These are phyloP conservation scores for Diachasma alloeum DNA, from an alignment of 1,140 invertebrate species.

Conservation along the genomic window DNA sequence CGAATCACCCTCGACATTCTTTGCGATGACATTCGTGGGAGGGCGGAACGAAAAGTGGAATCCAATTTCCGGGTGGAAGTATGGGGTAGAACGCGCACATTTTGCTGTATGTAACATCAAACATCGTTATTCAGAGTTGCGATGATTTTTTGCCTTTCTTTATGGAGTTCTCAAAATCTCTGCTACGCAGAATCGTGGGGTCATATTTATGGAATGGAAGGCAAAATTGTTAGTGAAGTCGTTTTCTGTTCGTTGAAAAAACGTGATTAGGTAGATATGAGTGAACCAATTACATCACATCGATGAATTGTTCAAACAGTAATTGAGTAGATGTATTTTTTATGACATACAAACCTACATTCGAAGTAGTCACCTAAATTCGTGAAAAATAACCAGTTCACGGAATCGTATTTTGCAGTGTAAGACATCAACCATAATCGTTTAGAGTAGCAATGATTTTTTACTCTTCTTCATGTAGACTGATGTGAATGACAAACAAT, in stretches of 20 bases:
- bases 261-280: too few species aligned
- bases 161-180: background rate
- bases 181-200: background rate
- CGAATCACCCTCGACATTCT: background rate
- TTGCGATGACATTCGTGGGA: conserved; percentile 3
- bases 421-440: background rate
- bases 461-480: too few species aligned
- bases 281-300: too few species aligned
- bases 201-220: too few species aligned
- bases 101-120: background rate
- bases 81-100: background rate
- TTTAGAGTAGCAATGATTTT: background rate
- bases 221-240: too few species aligned
- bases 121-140: background rate
- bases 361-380: too few species aligned
- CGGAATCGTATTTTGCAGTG: conserved; percentile 2
- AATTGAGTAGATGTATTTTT: too few species aligned
- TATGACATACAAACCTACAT: too few species aligned
- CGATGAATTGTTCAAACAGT: too few species aligned
- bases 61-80: background rate
- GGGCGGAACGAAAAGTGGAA: conserved; percentile 7
- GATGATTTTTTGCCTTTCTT: background rate
- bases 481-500: too few species aligned
- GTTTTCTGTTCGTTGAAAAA: too few species aligned
- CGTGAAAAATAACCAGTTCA: too few species aligned